phyloP scores from a whole-genome alignment of 2,888 invertebrate species.

The Lasius fuliginosus region DNA sequence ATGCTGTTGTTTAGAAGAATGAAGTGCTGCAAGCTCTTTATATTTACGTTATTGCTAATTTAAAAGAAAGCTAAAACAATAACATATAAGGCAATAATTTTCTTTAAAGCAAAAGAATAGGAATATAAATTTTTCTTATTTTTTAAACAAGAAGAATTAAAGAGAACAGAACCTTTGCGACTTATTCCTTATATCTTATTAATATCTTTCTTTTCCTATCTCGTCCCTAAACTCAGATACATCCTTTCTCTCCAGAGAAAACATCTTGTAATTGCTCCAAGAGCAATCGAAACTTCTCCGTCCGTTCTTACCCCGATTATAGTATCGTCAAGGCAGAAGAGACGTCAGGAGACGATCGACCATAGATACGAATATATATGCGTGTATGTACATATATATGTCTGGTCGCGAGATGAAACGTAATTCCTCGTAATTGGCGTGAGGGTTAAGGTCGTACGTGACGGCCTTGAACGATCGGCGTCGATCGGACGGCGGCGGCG shows the following conservation, averaged over 20 bases:
- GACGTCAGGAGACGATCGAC: neutral
- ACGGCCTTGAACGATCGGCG: slow-evolving; percentile 62
- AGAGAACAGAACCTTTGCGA: neutral
- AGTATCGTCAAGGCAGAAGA: neutral
- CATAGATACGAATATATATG: neutral
- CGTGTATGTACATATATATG: too few species aligned
- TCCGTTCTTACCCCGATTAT: neutral
- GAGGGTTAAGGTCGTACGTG: slow-evolving; percentile 59
- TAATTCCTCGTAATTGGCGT: slow-evolving; percentile 41
- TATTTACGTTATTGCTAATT: neutral
- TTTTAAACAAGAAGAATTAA: neutral
- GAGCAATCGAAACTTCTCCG: neutral
- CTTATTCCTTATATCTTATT: neutral
- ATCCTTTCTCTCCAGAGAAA: neutral
- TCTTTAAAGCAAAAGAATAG: neutral
- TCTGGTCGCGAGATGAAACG: slow-evolving; percentile 37
- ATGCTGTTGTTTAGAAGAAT: neutral
- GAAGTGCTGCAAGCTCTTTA: neutral
- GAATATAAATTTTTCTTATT: neutral
- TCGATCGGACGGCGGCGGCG: slow-evolving; percentile 53
- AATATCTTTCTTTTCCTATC: neutral
- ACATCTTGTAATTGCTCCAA: neutral
- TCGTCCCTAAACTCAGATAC: neutral
- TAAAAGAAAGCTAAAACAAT: neutral
- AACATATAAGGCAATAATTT: neutral